Base-by-base conservation (phyloP, 2,888 invertebrate genomes). In the Salpingus planirostris region DNA sequence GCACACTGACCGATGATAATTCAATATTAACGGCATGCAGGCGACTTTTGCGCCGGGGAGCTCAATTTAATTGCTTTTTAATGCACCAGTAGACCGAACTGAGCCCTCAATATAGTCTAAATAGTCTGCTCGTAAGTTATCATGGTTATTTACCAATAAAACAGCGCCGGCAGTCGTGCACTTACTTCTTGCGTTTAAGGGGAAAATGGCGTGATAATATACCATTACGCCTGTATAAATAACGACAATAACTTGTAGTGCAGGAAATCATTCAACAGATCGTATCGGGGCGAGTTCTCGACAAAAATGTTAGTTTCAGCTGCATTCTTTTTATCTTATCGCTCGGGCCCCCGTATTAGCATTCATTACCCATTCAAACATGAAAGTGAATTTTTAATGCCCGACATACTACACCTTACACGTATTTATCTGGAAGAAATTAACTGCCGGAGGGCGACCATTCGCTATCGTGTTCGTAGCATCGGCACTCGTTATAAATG, bases 181-280 rank as follows among this genome's bases (percentile, higher is more conserved):
- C 27, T 37, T 37, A 24, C 31, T 40, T 34, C 33, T 38, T 26
- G 32, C 21, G 34, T 41, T 35, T 53, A 50, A 56, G 49, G 47
- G 50, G 49, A 44, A 52, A 52, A 49, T 55, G 37, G 57, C 57
- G 57, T 55, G 57, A 52, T 51, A 50, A 44, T 46, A 42, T 39
- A 42, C 47, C 49, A 55, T 57, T 49, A 49, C 37, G 43, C 38
- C 40, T 44, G n/a, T 18, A 46, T 51, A 53, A 52, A 55, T 52
- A 50, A 49, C 46, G 47, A 47, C 54, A 54, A 54, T 54, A 55
- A 52, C 49, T 45, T 38, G 49, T 44, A 46, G 53, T 42, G 41
- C 40, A 49, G 49, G 50, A 49, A 54, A 55, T 54, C 49, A 51
- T 50, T 56, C 52, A 49, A 41, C 30, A 38, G 51, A 52, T 51